Evolutionary conservation across 2,797 vertebrate species (phyloP).

Genomic region (Lepilemur ruficaudatus): DNA sequence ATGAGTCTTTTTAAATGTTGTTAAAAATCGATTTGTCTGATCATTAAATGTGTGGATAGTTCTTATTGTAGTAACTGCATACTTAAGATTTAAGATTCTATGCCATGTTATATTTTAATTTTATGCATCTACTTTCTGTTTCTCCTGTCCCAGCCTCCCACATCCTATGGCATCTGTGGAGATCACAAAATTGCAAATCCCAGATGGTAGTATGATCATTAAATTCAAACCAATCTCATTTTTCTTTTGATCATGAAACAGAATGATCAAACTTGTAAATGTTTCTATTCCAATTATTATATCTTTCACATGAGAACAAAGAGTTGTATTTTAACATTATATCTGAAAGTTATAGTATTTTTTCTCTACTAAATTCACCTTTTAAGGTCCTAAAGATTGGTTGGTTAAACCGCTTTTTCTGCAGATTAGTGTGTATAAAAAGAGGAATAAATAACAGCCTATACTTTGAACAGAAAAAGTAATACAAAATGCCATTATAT

Average conservation of each 20-base stretch:
- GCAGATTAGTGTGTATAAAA: background rate
- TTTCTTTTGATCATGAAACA: background rate
- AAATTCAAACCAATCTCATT: conserved; percentile 32
- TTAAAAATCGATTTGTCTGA: conserved; percentile 36
- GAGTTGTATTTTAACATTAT: background rate
- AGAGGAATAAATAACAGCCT: background rate
- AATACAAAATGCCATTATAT: background rate
- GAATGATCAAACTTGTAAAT: conserved; percentile 43
- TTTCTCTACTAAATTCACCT: background rate
- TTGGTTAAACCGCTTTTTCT: background rate
- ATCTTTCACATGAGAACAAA: background rate
- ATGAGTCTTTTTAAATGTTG: background rate
- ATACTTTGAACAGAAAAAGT: background rate
- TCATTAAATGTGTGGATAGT: background rate
- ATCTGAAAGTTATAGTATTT: background rate
- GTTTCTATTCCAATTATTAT: background rate
- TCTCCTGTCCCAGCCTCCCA: background rate
- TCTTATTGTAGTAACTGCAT: background rate
- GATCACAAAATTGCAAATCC: conserved; percentile 53
- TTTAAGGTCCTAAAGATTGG: background rate
- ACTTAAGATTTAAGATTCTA: conserved; percentile 23
- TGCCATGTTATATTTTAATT: conserved; percentile 27
- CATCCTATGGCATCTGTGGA: conserved; percentile 45
- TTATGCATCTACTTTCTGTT: background rate
- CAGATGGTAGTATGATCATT: conserved; percentile 55